Base-by-base conservation (phyloP, 2,797 vertebrate genomes). In the Lagodon rhomboides region DNA sequence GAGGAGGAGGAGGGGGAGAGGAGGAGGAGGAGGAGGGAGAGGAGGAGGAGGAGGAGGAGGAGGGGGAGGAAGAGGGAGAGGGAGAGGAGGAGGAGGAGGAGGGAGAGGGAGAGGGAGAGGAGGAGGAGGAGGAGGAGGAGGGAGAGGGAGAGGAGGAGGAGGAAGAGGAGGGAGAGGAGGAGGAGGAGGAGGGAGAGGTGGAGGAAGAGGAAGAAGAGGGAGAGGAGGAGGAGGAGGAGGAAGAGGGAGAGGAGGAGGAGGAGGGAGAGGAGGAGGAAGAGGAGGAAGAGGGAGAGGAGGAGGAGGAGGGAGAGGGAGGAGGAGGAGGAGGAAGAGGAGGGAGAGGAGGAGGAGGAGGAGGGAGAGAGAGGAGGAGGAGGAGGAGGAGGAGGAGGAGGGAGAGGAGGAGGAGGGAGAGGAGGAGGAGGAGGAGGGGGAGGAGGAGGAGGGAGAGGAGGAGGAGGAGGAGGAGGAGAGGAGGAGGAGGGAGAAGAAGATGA, bases 191-290 rank as follows among this genome's bases (percentile, higher is more conserved):
- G n/a, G n/a, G n/a, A n/a, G n/a, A n/a, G n/a, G n/a, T n/a, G n/a
- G n/a, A n/a, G n/a, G n/a, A n/a, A n/a, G n/a, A n/a, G n/a, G 89
- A 91, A 91, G 70, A 87, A 87, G 43, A 72, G 85, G 44, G 71
- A 84, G 53, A 70, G 60, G 1, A 66, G 46, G 83, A 30, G 30
- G 30, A 30, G 30, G 5, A 34, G 1, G 8, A 9, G 46, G 83
- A 34, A 8, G 34, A 34, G 34, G 34, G 25, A 20, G 46, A 12
- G 15, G 44, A n/a, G 79, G 68, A 78, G n/a, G 30, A n/a, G n/a
- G 23, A 18, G 53, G 43, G 0, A 25, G 34, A 12, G 18, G 27
- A 38, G 66, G 9, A 50, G 47, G 18, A 8, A 49, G 34, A 13
- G 73, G 65, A 46, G 0, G 43, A 44, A 11, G 44, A 55, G 56